Evolutionary conservation across 2,113 vertebrate species (phyloP).

Genomic region (Gavia stellata): DNA sequence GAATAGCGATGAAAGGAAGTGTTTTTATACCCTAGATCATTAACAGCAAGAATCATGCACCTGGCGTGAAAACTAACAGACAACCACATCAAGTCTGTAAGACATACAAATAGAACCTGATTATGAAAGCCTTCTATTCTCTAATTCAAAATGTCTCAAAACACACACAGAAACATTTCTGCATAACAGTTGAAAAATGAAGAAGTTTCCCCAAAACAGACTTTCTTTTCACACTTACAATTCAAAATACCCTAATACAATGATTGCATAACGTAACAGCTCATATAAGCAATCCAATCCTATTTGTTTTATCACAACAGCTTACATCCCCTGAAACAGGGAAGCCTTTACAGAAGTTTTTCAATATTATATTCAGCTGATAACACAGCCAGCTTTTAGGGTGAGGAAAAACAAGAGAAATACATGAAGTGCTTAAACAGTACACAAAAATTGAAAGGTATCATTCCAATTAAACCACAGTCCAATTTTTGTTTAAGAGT

Average conservation of each 20-base stretch:
- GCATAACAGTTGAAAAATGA: neutral
- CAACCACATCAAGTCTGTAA: neutral
- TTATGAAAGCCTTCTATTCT: neutral
- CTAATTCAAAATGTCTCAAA: neutral
- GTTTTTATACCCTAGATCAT: neutral
- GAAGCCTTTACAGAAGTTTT: neutral
- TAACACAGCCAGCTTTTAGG: neutral
- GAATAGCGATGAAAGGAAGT: neutral
- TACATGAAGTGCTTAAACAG: neutral
- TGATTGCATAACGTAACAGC: neutral
- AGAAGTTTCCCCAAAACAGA: neutral
- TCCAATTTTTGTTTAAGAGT: neutral
- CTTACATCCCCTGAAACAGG: neutral
- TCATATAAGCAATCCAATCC: neutral
- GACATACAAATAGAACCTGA: neutral
- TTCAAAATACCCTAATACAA: neutral
- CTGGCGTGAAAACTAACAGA: neutral
- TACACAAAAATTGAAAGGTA: neutral
- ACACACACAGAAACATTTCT: neutral
- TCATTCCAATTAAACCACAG: neutral
- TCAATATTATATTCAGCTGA: neutral
- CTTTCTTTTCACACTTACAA: neutral
- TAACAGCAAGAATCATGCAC: neutral
- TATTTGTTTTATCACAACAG: neutral
- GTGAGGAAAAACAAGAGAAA: neutral